These are phyloP conservation scores for Sciurus carolinensis DNA, from an alignment of 2,797 vertebrate genomes.

Conservation along the genomic window DNA sequence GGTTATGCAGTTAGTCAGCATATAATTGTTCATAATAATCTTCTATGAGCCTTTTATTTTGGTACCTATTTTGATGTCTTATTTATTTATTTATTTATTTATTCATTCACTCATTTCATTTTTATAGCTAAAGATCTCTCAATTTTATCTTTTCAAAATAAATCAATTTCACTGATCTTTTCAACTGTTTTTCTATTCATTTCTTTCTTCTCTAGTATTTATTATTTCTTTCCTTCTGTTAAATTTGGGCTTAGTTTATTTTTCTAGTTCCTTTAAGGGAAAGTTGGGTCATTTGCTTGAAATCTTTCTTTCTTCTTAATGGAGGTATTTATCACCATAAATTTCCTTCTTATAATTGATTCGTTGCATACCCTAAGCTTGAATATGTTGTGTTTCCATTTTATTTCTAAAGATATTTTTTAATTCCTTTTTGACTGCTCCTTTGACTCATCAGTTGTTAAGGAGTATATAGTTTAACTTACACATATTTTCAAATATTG, in stretches of 20 bases:
- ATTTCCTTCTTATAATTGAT: neutral
- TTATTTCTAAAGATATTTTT: neutral
- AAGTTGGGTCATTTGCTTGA: neutral
- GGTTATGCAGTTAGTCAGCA: neutral
- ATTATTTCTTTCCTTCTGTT: neutral
- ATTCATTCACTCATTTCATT: neutral
- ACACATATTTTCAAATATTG: neutral
- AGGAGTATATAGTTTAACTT: neutral
- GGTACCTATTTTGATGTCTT: neutral
- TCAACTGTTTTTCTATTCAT: neutral
- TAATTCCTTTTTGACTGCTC: neutral
- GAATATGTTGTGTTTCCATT: neutral
- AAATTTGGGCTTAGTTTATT: neutral
- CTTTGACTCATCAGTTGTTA: neutral
- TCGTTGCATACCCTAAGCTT: neutral
- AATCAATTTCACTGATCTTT: neutral
- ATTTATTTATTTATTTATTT: too few species aligned
- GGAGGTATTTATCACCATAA: neutral
- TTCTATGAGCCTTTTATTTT: neutral
- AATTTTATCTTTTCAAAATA: neutral
- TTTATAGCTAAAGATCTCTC: neutral
- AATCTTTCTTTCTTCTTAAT: neutral
- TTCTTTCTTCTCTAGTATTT: neutral
- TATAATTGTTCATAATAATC: too few species aligned
- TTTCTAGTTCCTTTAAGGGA: neutral